Base-by-base conservation (phyloP, 1,140 invertebrate species). In the Zaprionus gabonicus region DNA sequence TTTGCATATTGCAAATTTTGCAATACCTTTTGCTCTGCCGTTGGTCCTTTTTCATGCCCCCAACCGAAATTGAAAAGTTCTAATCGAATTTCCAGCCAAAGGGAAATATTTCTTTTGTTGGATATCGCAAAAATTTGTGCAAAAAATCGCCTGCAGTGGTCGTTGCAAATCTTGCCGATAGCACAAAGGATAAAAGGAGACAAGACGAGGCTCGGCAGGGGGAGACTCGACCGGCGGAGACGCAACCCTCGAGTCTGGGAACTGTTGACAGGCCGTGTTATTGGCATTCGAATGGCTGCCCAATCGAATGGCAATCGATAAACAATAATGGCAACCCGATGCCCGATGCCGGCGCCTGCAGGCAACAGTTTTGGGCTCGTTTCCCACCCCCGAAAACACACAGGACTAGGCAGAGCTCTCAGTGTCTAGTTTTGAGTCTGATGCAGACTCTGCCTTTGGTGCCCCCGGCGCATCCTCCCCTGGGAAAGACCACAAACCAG, bases 231-330 rank as follows among this genome's bases (percentile, higher is more conserved):
- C 5, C 6, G 2, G 17, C 7, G 1, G n/a, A 15, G 20, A 46
- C 23, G 12, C 68, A 76, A 71, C 68, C 74, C 72, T 27, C 1
- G 25, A 36, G n/a, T 27, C n/a, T 12, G 25, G 17, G 41, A 17
- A 28, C 31, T 62, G 83, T 68, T 80, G 83, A 86, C 83, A 82
- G 83, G 75, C 67, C 34, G 62, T 72, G 74, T 46, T 77, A 79
- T 82, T 76, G 82, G 65, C 59, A 58, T 41, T 31, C 53, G 41
- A 17, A 17, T 46, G 41, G 9, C 55, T 58, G 63, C 23, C 78
- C 83, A 87, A 88, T 88, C 84, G 84, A 83, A 87, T 64, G 62
- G 44, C 84, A 88, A 87, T 87, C 83, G 84, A 87, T 87, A 87
- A 88, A 78, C 82, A 87, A 83, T 87, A 87, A 82, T 82, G 68